Evolutionary conservation across 2,888 invertebrate genomes (phyloP).

Genomic region (Sarcophaga subvicina): DNA sequence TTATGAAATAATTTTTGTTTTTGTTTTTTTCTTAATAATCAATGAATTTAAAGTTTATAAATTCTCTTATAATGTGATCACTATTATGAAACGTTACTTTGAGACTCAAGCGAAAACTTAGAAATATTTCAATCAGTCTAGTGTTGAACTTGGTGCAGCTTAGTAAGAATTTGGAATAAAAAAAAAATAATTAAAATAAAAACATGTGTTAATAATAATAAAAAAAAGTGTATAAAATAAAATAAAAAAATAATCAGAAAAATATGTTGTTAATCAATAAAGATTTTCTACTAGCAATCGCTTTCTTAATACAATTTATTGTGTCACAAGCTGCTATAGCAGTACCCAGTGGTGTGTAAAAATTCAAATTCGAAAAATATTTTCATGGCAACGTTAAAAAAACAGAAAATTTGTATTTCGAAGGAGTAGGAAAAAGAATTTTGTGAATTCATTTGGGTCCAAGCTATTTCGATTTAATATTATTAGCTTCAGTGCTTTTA

Average conservation of each 20-base stretch:
- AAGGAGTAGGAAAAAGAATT: too few relatives aligned
- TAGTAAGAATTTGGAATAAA: background rate
- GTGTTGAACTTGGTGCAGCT: conserved; percentile 23
- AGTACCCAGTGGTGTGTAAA: conserved; percentile 57
- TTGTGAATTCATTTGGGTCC: too few relatives aligned
- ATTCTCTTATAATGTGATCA: background rate
- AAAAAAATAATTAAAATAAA: background rate
- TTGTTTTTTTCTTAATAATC: background rate
- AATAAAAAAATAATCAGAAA: background rate
- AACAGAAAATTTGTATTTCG: background rate
- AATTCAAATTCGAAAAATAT: background rate
- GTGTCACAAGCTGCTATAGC: background rate
- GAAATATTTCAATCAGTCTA: conserved; percentile 22
- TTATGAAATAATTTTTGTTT: background rate
- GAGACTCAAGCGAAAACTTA: background rate
- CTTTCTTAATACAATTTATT: background rate
- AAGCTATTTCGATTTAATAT: too few relatives aligned
- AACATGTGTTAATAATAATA: background rate
- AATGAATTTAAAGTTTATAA: conserved; percentile 3
- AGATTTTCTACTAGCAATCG: conserved; percentile 22
- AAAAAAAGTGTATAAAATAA: background rate
- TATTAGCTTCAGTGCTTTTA: too few relatives aligned
- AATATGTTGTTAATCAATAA: conserved; percentile 43
- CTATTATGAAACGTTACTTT: conserved; percentile 20
- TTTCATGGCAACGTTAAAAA: background rate